These are phyloP conservation scores for Cactoblastis cactorum DNA, from an alignment of 2,888 invertebrate species.

Conservation along the genomic window DNA sequence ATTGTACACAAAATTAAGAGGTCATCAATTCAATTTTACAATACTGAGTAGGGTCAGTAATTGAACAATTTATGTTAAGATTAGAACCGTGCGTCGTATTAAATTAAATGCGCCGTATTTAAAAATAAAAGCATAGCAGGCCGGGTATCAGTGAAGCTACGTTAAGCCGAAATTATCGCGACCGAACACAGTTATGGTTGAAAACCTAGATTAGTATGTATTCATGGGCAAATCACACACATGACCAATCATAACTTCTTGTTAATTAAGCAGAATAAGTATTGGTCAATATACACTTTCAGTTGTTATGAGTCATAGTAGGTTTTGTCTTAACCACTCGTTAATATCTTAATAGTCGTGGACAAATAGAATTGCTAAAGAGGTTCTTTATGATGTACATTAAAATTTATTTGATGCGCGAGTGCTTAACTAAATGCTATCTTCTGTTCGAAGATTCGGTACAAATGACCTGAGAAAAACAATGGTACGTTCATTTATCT, in stretches of 20 bases:
- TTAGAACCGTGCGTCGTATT: too few relatives aligned
- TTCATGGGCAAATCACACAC: conserved; percentile 33
- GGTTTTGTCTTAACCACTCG: background rate
- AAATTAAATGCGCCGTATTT: background rate
- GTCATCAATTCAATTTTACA: too few relatives aligned
- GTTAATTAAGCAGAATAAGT: conserved; percentile 16
- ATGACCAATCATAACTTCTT: conserved; percentile 33
- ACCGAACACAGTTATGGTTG: background rate
- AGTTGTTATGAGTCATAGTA: background rate
- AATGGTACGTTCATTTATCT: too few relatives aligned
- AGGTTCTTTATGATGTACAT: background rate
- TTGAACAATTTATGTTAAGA: too few relatives aligned
- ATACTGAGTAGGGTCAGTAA: too few relatives aligned
- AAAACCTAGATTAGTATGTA: conserved; percentile 32
- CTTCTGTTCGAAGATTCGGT: too few relatives aligned
- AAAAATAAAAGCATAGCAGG: too few relatives aligned
- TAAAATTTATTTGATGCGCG: too few relatives aligned
- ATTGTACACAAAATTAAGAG: too few relatives aligned
- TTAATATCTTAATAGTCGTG: background rate
- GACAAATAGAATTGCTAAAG: background rate
- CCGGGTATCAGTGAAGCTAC: too few relatives aligned
- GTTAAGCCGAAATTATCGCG: background rate
- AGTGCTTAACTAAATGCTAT: too few relatives aligned
- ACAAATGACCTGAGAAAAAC: too few relatives aligned
- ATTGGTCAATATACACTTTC: conserved; percentile 2